phyloP scores from a whole-genome alignment of 2,888 invertebrate genomes.

The Dione juno region DNA sequence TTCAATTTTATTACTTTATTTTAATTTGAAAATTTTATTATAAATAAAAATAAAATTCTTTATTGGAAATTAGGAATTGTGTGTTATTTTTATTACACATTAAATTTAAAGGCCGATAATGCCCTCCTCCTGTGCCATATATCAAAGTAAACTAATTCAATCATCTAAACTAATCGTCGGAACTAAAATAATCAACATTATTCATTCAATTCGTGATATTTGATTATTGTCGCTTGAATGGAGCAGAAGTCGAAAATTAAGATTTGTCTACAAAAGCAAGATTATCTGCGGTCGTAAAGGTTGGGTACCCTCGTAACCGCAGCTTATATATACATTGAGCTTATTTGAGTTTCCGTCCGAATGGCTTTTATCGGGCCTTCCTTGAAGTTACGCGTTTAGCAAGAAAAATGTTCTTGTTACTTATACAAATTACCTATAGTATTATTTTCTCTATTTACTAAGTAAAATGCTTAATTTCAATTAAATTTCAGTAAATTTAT shows the following conservation, averaged over 20 bases:
- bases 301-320: conserved; percentile 50
- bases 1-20: no score
- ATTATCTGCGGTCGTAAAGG: conserved; percentile 43
- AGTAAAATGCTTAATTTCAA: no score
- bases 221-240: conserved; percentile 21
- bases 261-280: conserved; percentile 35
- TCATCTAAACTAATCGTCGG: no score
- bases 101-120: no score
- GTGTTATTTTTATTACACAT: no score
- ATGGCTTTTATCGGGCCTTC: conserved; percentile 53
- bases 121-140: no score
- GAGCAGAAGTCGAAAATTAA: conserved; percentile 25
- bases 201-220: conserved; percentile 1
- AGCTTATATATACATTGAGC: conserved; percentile 53
- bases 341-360: conserved; percentile 60
- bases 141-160: no score
- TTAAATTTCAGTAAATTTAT: no score
- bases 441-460: no score
- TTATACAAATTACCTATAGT: no score
- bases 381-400: conserved; percentile 30
- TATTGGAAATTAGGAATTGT: neutral
- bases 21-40: neutral
- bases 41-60: no score
- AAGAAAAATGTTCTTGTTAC: conserved; percentile 23
- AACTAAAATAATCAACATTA: no score